A percentile compares a stretch with the other conserved stretches of the same genome.
phyloP scores from a whole-genome alignment of 2,888 invertebrate genomes.

The Sabellastarte sp. region DNA sequence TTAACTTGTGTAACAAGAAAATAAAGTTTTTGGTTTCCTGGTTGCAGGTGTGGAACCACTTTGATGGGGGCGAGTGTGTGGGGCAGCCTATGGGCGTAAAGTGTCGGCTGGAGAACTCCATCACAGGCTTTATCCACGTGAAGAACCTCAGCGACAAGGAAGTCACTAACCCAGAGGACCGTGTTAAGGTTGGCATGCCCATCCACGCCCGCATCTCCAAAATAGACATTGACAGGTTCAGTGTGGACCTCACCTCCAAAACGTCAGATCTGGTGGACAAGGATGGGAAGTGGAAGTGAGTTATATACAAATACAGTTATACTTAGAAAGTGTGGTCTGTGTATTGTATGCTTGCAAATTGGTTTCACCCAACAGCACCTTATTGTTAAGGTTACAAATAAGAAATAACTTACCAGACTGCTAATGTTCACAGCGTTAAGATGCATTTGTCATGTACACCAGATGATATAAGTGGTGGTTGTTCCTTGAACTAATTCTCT shows the following conservation, averaged over 20 bases:
- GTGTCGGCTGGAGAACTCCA: conserved; percentile 84
- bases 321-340: too few species aligned
- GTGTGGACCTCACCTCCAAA: conserved; percentile 82
- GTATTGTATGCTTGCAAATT: too few species aligned
- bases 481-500: too few species aligned
- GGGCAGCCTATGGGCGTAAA: conserved; percentile 93
- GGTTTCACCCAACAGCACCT: too few species aligned
- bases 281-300: conserved; percentile 82
- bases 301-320: too few species aligned
- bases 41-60: conserved; percentile 90
- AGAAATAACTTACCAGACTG: too few species aligned
- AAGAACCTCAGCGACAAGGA: conserved; percentile 91
- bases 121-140: conserved; percentile 86
- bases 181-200: conserved; percentile 71
- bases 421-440: too few species aligned
- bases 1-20: too few species aligned
- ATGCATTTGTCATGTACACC: too few species aligned
- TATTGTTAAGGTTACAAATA: too few species aligned
- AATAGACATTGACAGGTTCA: conserved; percentile 89
- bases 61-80: conserved; percentile 89
- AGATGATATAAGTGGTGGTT: too few species aligned
- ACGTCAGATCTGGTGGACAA: conserved; percentile 88
- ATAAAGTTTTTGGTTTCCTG: too few species aligned
- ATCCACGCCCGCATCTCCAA: conserved; percentile 80
- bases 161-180: conserved; percentile 87